phyloP scores from a whole-genome alignment of 1,140 invertebrate species.

The Maconellicoccus hirsutus region DNA sequence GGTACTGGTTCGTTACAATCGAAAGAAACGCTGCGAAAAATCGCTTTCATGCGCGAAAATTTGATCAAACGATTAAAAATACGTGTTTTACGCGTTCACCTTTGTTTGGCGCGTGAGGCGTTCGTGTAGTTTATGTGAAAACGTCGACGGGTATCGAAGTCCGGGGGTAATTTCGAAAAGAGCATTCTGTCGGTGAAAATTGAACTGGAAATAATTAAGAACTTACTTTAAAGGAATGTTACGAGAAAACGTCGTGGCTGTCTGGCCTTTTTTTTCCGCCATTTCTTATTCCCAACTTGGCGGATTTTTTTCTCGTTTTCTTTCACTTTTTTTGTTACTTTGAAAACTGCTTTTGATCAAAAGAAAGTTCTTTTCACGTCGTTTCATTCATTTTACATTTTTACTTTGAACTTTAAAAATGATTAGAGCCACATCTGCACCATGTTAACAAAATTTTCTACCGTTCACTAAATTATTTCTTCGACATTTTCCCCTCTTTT shows the following conservation, averaged over 20 bases:
- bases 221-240: background rate
- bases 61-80: no score
- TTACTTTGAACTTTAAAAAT: constrained; percentile 21
- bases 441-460: constrained; percentile 17
- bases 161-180: background rate
- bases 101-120: no score
- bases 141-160: background rate
- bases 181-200: constrained; percentile 3
- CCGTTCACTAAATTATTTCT: constrained; percentile 14
- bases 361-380: constrained; percentile 17
- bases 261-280: background rate
- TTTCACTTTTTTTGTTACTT: background rate
- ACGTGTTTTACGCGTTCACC: no score
- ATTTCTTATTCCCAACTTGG: background rate
- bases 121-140: no score
- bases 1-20: no score
- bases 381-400: constrained; percentile 21
- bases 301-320: background rate
- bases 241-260: constrained; percentile 3
- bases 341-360: constrained; percentile 17
- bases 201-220: constrained; percentile 9
- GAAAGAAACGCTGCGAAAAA: no score
- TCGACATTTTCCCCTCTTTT: background rate
- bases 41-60: no score
- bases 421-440: constrained; percentile 19